Conservation (phyloP, 2,113 vertebrate species). For the Haemorhous mexicanus region DNA sequence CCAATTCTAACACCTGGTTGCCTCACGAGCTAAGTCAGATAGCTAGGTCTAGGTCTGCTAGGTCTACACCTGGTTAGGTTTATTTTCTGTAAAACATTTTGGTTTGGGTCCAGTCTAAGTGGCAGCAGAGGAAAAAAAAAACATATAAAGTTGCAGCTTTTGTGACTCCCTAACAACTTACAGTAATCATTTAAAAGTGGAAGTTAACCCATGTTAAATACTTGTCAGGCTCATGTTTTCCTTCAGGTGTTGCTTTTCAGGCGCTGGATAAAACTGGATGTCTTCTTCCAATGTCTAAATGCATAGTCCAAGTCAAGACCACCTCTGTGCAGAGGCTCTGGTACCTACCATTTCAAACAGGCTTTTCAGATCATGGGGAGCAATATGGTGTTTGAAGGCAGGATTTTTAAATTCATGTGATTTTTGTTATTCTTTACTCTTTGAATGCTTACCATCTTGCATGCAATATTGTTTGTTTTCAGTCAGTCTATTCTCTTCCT, state of each 20-base stretch:
- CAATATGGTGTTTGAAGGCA: neutral
- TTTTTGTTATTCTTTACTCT: neutral
- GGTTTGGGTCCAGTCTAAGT: neutral
- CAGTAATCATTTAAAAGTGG: accelerated
- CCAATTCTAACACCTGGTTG: neutral
- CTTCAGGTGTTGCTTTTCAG: neutral
- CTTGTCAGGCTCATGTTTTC: neutral
- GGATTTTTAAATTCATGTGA: neutral
- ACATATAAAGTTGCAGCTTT: neutral
- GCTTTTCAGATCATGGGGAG: neutral
- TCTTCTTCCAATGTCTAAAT: neutral
- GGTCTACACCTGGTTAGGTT: neutral
- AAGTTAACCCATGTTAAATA: neutral
- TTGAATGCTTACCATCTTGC: neutral
- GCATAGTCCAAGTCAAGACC: neutral
- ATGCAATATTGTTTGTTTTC: neutral
- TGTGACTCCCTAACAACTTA: neutral
- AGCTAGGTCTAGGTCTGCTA: neutral
- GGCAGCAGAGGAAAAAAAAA: neutral
- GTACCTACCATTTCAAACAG: neutral
- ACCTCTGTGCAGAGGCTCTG: neutral
- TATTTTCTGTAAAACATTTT: neutral
- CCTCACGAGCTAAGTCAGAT: neutral
- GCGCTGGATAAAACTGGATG: neutral
- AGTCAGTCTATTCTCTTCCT: neutral